Conservation (phyloP, 2,113 vertebrate species). For the Sebastes schlegelii region DNA sequence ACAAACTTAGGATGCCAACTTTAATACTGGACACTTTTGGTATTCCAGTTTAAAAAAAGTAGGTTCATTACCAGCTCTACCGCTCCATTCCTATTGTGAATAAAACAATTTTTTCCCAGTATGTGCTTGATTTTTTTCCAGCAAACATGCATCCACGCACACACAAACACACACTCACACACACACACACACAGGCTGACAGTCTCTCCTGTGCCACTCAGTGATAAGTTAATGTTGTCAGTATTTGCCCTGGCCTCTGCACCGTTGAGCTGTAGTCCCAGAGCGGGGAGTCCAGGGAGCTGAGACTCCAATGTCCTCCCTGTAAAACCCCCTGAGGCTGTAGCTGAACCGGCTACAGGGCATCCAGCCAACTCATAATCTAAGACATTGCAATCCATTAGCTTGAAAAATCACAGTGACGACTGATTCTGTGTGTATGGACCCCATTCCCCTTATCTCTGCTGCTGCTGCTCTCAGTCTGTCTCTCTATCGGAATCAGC, state of each 20-base stretch:
- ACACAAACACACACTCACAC: constrained; percentile 6
- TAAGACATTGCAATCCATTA: constrained; percentile 89
- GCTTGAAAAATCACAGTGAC: constrained; percentile 85
- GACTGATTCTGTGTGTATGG: constrained; percentile 37
- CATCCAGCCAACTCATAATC: constrained; percentile 90
- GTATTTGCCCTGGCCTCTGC: constrained; percentile 52
- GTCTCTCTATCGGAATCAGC: constrained; percentile 32
- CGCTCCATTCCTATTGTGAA: no score
- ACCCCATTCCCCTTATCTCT: constrained; percentile 23
- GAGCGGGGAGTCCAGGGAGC: constrained; percentile 31
- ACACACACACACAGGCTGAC: background rate
- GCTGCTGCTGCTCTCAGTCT: constrained; percentile 11
- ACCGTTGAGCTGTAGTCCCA: constrained; percentile 48
- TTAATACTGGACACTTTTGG: background rate
- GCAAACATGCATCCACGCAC: constrained; percentile 5
- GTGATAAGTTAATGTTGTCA: constrained; percentile 55
- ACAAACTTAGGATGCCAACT: background rate
- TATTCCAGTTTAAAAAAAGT: no score
- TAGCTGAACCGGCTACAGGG: constrained; percentile 86
- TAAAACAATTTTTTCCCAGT: no score
- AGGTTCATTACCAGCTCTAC: no score
- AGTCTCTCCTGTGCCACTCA: constrained; percentile 19
- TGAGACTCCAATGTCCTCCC: constrained; percentile 80
- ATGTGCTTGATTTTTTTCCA: background rate
- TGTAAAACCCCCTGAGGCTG: constrained; percentile 84